Conservation (phyloP, 2,797 vertebrate genomes). For the Falco columbarius region DNA sequence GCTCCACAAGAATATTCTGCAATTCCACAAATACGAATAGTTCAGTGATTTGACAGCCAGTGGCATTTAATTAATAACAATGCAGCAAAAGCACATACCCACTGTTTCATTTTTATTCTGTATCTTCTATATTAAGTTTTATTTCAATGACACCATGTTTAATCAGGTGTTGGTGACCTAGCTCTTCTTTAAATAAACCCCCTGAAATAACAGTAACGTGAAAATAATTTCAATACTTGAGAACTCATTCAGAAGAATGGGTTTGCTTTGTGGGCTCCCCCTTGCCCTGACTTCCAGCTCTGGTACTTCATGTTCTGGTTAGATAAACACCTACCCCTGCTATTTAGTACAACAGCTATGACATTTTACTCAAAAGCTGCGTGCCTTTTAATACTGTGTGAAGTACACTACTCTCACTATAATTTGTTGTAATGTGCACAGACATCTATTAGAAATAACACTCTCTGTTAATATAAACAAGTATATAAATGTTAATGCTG, state of each 20-base stretch:
- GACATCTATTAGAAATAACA: neutral
- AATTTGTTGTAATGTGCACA: neutral
- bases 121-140: neutral
- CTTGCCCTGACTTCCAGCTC: neutral
- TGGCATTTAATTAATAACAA: neutral
- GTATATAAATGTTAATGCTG: neutral
- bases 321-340: neutral
- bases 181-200: neutral
- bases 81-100: neutral
- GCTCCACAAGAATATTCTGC: conserved; percentile 93
- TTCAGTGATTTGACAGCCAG: neutral
- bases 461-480: neutral
- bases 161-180: neutral
- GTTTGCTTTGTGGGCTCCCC: neutral
- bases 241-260: neutral
- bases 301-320: neutral
- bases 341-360: neutral
- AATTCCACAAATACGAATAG: conserved; percentile 22
- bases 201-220: neutral
- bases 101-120: neutral
- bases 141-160: neutral
- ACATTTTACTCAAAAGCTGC: neutral
- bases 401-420: neutral
- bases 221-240: neutral
- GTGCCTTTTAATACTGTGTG: rapidly evolving